Conservation (phyloP, 2,113 vertebrate species). For the Dicerorhinus sumatrensis region DNA sequence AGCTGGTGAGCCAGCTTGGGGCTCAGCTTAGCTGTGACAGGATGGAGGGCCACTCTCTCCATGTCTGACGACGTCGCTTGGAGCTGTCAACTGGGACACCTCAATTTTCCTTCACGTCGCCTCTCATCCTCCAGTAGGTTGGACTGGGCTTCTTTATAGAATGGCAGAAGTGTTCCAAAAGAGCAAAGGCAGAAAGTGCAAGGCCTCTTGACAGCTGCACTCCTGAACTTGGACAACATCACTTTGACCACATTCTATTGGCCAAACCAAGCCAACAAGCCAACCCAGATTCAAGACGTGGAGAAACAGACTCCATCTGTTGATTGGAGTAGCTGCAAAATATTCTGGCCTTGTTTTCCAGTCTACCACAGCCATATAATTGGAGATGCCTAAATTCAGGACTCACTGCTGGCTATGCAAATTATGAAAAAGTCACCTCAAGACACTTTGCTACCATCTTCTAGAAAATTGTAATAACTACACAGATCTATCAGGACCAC, state of each 20-base stretch:
- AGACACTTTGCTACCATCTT: neutral
- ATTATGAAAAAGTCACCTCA: neutral
- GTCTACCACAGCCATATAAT: neutral
- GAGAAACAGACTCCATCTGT: neutral
- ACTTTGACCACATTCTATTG: neutral
- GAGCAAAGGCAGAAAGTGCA: neutral
- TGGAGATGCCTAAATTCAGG: neutral
- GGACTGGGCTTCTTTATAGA: neutral
- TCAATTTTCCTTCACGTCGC: neutral
- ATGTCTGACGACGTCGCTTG: neutral
- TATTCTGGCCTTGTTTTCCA: neutral
- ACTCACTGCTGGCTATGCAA: neutral
- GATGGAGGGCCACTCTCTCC: neutral
- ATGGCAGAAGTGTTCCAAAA: neutral
- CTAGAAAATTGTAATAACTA: neutral
- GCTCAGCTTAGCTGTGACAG: neutral
- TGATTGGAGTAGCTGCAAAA: neutral
- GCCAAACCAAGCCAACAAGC: neutral
- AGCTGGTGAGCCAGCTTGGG: neutral
- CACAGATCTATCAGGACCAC: neutral
- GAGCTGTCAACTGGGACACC: neutral
- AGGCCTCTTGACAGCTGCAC: neutral
- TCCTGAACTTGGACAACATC: neutral
- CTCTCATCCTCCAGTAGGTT: neutral
- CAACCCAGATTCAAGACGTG: neutral